Conservation (phyloP, 1,140 invertebrate species). For the Limonius californicus region DNA sequence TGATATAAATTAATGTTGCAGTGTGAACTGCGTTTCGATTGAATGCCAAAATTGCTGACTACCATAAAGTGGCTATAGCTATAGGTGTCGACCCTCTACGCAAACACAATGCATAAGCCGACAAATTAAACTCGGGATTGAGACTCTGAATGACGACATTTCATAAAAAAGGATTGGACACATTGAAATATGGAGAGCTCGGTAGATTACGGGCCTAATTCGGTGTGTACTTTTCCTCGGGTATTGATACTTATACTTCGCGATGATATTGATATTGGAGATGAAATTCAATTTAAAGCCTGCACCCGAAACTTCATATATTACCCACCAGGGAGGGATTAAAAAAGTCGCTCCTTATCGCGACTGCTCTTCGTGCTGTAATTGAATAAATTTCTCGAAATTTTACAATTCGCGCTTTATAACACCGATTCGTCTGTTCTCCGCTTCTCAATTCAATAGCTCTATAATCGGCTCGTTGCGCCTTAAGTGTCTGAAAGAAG, state of each 20-base stretch:
- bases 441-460: conserved; percentile 31
- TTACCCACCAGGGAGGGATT: neutral
- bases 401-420: neutral
- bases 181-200: conserved; percentile 21
- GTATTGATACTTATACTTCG: conserved; percentile 21
- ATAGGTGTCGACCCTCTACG: conserved; percentile 31
- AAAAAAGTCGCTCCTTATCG: too few species aligned
- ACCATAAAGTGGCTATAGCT: conserved; percentile 24
- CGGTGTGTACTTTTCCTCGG: conserved; percentile 15
- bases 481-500: conserved; percentile 37
- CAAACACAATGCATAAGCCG: conserved; percentile 30
- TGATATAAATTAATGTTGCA: neutral
- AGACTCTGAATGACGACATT: conserved; percentile 27
- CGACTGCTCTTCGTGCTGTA: too few species aligned
- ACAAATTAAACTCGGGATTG: conserved; percentile 27
- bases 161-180: conserved; percentile 32
- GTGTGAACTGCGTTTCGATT: conserved; percentile 24
- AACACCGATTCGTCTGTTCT: conserved; percentile 22
- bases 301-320: neutral
- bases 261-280: conserved; percentile 19
- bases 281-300: conserved; percentile 7
- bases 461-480: conserved; percentile 38
- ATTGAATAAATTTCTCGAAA: too few species aligned
- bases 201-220: conserved; percentile 17
- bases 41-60: conserved; percentile 28